These are phyloP conservation scores for Athalia circularis DNA, from an alignment of 2,888 invertebrate species.

Conservation along the genomic window DNA sequence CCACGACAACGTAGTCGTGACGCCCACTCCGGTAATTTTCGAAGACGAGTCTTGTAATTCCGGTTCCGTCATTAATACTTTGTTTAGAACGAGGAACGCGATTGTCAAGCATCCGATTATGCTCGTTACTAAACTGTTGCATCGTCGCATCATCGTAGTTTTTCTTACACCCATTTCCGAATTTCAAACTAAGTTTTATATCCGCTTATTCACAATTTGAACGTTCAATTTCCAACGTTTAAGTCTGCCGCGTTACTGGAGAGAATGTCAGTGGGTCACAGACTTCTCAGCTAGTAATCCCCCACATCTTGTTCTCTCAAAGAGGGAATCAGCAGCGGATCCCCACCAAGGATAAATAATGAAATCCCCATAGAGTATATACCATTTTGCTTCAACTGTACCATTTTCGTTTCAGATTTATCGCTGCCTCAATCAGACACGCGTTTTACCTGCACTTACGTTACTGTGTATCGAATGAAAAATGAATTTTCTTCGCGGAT, in stretches of 20 bases:
- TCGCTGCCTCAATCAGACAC: background rate
- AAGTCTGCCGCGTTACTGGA: conserved; percentile 64
- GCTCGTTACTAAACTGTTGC: conserved; percentile 57
- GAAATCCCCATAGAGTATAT: conserved; percentile 27
- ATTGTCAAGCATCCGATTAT: conserved; percentile 57
- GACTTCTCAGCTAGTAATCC: conserved; percentile 59
- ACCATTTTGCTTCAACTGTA: background rate
- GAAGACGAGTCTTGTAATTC: conserved; percentile 49
- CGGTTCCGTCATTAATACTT: conserved; percentile 42
- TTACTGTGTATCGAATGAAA: no score
- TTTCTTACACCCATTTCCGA: conserved; percentile 28
- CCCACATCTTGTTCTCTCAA: conserved; percentile 59
- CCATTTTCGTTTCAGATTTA: background rate
- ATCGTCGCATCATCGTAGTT: conserved; percentile 60
- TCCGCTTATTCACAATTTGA: no score
- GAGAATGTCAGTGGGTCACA: conserved; percentile 72
- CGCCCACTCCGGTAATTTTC: background rate
- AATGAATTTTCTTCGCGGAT: no score
- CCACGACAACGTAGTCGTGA: background rate
- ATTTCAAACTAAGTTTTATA: conserved; percentile 1
- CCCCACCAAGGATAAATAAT: conserved; percentile 19
- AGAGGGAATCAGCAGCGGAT: background rate
- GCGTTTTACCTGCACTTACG: background rate
- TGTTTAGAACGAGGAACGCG: conserved; percentile 58
- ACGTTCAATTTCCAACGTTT: conserved; percentile 58